A percentile compares a stretch with the other conserved stretches of the same genome.
phyloP scores from a whole-genome alignment of 53 echinoderm and acorn worm genomes.

The Henricia sp. region DNA sequence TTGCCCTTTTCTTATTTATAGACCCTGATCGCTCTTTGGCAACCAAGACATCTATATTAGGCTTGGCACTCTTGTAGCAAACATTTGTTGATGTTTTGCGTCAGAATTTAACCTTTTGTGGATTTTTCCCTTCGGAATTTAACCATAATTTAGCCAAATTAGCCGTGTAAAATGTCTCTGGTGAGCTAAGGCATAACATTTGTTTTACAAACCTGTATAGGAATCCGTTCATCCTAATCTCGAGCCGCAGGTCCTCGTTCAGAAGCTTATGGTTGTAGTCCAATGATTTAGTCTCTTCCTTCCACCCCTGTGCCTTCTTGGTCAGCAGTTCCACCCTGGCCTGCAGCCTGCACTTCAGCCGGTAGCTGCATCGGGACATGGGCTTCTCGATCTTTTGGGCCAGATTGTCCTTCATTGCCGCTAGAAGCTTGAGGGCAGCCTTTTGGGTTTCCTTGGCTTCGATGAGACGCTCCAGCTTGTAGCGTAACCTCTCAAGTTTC shows the following conservation, averaged over 20 bases:
- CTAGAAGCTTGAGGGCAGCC: constrained; percentile 53
- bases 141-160: no score
- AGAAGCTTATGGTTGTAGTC: constrained; percentile 70
- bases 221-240: constrained; percentile 68
- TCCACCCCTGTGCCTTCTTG: constrained; percentile 57
- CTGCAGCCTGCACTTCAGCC: constrained; percentile 35
- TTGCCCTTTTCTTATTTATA: no score
- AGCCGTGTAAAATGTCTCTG: no score
- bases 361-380: constrained; percentile 16
- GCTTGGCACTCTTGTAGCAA: no score
- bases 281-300: constrained; percentile 59
- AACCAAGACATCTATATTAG: no score
- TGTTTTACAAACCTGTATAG: constrained; percentile 82
- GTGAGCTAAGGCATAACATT: no score
- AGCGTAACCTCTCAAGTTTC: constrained; percentile 55
- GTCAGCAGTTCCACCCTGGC: constrained; percentile 59
- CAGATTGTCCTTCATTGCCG: constrained; percentile 56
- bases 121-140: no score
- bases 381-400: constrained; percentile 16
- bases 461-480: constrained; percentile 64
- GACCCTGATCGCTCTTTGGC: no score
- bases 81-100: no score
- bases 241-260: constrained; percentile 70
- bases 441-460: constrained; percentile 69
- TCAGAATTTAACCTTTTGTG: no score